phyloP scores from a whole-genome alignment of 2,797 vertebrate genomes.

The Macropus fuliginosus region DNA sequence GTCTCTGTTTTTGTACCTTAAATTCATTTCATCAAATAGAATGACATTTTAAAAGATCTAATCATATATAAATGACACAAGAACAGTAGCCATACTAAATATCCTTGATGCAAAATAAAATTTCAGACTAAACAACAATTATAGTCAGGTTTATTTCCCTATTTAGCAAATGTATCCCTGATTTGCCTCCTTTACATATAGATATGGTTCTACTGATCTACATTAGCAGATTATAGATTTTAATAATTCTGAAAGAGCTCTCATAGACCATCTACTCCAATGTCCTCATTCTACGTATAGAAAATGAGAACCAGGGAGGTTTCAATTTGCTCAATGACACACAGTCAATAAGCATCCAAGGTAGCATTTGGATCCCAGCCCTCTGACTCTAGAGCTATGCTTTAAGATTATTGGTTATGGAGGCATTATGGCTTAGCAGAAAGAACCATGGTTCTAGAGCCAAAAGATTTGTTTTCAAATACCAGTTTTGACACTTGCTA shows the following conservation, averaged over 20 bases:
- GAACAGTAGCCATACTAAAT: not conserved
- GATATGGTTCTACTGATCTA: not conserved
- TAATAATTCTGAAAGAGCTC: not conserved
- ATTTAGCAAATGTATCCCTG: not conserved
- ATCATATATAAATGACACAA: not conserved
- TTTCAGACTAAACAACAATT: not conserved
- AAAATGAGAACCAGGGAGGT: not conserved
- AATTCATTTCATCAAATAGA: not conserved
- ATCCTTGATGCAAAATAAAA: not conserved
- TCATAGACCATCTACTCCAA: not conserved
- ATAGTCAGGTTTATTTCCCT: not conserved
- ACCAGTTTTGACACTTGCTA: not conserved
- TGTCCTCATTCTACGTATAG: not conserved
- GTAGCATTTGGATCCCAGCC: not conserved
- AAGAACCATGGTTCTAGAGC: not conserved
- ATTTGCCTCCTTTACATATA: not conserved
- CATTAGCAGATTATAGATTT: not conserved
- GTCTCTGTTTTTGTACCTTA: constrained; percentile 5
- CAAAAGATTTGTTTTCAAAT: not conserved
- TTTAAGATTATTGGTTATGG: not conserved
- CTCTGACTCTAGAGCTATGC: not conserved
- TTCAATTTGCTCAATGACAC: not conserved
- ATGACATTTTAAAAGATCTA: constrained; percentile 15
- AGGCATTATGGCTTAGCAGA: not conserved
- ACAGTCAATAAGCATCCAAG: not conserved